Evolutionary conservation across 2,113 vertebrate genomes (phyloP).

Genomic region (Tupaia chinensis): DNA sequence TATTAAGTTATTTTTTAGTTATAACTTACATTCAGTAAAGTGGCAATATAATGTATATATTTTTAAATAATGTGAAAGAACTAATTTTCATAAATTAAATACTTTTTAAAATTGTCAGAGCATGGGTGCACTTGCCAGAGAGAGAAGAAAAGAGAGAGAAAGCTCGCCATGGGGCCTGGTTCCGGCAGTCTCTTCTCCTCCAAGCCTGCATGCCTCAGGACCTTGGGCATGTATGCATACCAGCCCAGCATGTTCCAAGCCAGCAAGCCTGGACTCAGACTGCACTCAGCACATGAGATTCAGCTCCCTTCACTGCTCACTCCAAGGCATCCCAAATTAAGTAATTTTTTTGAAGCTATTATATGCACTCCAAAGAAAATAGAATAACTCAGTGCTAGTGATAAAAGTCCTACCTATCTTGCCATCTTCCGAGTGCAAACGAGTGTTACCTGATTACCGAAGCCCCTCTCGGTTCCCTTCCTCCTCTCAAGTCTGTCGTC

Average conservation of each 20-base stretch:
- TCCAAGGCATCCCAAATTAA: no score
- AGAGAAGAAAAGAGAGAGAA: no score
- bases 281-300: no score
- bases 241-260: no score
- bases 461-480: not conserved
- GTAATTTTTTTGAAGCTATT: not conserved
- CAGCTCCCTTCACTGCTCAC: no score
- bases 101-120: not conserved
- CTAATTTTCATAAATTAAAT: constrained; percentile 3
- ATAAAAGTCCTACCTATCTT: constrained; percentile 5
- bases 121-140: no score
- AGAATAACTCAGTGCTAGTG: not conserved
- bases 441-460: not conserved
- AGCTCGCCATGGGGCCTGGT: no score
- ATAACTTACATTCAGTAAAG: constrained; percentile 2
- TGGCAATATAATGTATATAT: constrained; percentile 19
- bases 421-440: not conserved
- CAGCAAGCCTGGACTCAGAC: no score
- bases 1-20: constrained; percentile 56
- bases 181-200: no score
- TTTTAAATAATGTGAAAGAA: constrained; percentile 12
- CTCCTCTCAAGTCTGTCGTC: not conserved
- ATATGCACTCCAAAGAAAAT: constrained; percentile 7
- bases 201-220: no score
- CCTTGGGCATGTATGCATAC: no score